Conservation (phyloP, 2,888 invertebrate genomes). For the Mongoloraphidia duomilia region DNA sequence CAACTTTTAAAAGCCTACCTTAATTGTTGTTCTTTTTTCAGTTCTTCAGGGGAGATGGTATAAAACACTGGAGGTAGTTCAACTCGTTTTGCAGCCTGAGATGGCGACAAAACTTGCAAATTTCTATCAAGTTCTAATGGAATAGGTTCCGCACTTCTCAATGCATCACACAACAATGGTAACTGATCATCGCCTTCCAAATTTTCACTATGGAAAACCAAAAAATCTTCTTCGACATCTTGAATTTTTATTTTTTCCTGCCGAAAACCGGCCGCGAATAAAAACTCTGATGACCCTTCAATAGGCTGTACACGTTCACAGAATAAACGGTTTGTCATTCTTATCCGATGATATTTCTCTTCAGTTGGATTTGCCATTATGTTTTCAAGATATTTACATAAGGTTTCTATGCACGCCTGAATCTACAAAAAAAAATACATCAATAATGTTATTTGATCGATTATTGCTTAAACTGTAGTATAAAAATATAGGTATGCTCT, state of each 20-base stretch:
- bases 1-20: constrained; percentile 30
- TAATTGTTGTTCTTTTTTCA: constrained; percentile 68
- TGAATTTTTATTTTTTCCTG: constrained; percentile 40
- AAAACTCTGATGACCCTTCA: constrained; percentile 67
- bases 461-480: too few species aligned
- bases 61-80: constrained; percentile 78
- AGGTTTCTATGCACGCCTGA: constrained; percentile 66
- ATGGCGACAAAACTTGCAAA: constrained; percentile 66
- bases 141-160: constrained; percentile 67
- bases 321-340: constrained; percentile 67
- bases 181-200: constrained; percentile 40
- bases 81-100: constrained; percentile 50
- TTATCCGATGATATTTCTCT: constrained; percentile 80
- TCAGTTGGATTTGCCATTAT: constrained; percentile 72
- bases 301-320: constrained; percentile 65
- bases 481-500: too few species aligned
- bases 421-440: constrained; percentile 35
- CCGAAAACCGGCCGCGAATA: constrained; percentile 71
- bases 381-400: constrained; percentile 83
- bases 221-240: constrained; percentile 47
- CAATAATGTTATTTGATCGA: not conserved
- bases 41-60: constrained; percentile 62
- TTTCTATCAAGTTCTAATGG: constrained; percentile 74
- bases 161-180: constrained; percentile 54
- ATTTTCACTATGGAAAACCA: constrained; percentile 48